Conservation (phyloP, 2,797 vertebrate genomes). For the Mormyrus hasselquistii region DNA sequence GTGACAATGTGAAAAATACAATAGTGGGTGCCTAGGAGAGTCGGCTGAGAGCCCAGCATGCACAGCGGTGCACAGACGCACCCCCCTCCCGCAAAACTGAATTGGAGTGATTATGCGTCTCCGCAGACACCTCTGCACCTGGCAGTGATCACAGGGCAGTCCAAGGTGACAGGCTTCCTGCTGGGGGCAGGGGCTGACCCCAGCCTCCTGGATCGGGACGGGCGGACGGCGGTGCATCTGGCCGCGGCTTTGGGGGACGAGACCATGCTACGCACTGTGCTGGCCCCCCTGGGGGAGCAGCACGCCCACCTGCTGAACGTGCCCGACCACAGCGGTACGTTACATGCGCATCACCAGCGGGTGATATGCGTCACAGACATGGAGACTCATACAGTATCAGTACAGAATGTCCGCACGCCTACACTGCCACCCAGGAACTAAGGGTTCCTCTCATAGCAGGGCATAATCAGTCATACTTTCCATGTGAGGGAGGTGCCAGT, state of each 20-base stretch:
- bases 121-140: slow-evolving; percentile 82
- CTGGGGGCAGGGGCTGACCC: slow-evolving; percentile 77
- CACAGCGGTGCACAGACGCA: not conserved
- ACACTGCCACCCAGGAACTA: not conserved
- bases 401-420: not conserved
- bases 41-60: not conserved
- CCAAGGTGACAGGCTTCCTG: slow-evolving; percentile 70
- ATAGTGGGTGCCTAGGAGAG: not conserved
- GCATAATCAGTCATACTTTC: not conserved
- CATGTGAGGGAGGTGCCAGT: not conserved
- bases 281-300: slow-evolving; percentile 62
- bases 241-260: slow-evolving; percentile 71
- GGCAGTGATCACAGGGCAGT: slow-evolving; percentile 85
- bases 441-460: not conserved
- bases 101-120: not conserved
- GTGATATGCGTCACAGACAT: not conserved
- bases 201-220: slow-evolving; percentile 73
- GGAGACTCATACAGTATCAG: not conserved
- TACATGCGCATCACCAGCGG: not conserved
- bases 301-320: slow-evolving; percentile 63
- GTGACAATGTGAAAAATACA: not conserved
- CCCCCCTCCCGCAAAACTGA: not conserved
- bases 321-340: slow-evolving; percentile 81
- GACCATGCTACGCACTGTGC: slow-evolving; percentile 60
- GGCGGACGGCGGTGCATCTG: slow-evolving; percentile 81